Conservation (phyloP, 2,888 invertebrate species). For the Tinea trinotella region DNA sequence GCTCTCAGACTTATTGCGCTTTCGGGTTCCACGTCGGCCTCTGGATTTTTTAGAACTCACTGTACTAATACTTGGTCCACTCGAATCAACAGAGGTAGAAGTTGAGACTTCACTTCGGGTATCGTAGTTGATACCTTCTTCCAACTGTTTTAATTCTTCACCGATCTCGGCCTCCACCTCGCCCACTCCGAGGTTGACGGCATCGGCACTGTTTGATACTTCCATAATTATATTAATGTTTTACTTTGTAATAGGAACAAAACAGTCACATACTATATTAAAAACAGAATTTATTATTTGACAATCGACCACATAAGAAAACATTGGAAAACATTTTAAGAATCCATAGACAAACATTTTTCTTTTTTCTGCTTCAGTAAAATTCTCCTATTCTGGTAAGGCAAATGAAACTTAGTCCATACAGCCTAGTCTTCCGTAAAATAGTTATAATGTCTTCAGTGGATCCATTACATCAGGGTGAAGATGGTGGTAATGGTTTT, state of each 20-base stretch:
- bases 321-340: too few species aligned
- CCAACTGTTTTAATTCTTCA: slow-evolving; percentile 83
- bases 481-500: too few species aligned
- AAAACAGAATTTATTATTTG: not conserved
- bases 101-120: slow-evolving; percentile 92
- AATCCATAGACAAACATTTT: too few species aligned
- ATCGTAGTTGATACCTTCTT: slow-evolving; percentile 83
- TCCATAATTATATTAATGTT: slow-evolving; percentile 27
- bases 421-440: too few species aligned
- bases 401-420: too few species aligned
- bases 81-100: slow-evolving; percentile 79
- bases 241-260: slow-evolving; percentile 23
- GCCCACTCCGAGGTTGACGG: slow-evolving; percentile 76
- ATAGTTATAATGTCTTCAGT: too few species aligned
- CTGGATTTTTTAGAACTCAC: slow-evolving; percentile 58
- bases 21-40: slow-evolving; percentile 62
- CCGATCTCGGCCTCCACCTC: slow-evolving; percentile 82
- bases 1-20: slow-evolving; percentile 63
- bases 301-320: not conserved
- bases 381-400: too few species aligned
- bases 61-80: slow-evolving; percentile 83
- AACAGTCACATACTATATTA: not conserved
- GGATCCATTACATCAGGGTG: too few species aligned
- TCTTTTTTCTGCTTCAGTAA: too few species aligned
- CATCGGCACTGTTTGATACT: slow-evolving; percentile 69